Evolutionary conservation across 2,888 invertebrate genomes (phyloP), one percentile per base, ranked within the genome.

Genomic region (Stenolophus ochropezus): DNA sequence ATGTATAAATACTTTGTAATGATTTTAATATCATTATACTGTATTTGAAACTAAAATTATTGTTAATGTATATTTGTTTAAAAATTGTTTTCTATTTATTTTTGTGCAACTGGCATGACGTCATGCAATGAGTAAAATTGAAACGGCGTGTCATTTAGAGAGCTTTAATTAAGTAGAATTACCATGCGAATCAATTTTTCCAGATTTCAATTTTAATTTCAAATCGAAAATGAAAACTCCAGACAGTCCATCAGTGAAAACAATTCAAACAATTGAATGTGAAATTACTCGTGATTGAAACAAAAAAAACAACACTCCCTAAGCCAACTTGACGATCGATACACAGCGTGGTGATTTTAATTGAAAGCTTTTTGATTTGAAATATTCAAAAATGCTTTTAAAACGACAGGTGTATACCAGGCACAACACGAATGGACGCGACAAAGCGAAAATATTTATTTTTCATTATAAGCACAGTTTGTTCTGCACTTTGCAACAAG

Each of bases 311-410:
- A 69, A 33, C 65, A 18, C n/a, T 69, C 20, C 33, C 33, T 33
- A 69, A 33, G 27, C 33, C 65, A 69, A 69, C 33, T 69, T 33
- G 65, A 18, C 33, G 33, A 69, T 69, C 65, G 65, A 69, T 69
- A 69, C 11, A 8, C 27, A 69, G 20, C 61, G 61, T 27, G 5
- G 33, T 14, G 33, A 27, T 20, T 33, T 27, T 69, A 27, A 69
- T 69, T 69, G 42, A 69, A 69, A 69, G 27, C 33, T 16, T 69
- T 69, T 20, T 61, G 33, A 69, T 69, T 33, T 69, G 65, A 69
- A 69, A 69, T 33, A 69, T 69, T 69, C 20, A 69, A 27, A 69
- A 69, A 69, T 14, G 65, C 65, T 69, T 69, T 69, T 69, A 33
- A 42, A 69, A 69, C 16, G 65, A 33, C 65, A 69, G 65, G 33